Conservation (phyloP, 2,113 vertebrate species). For the Edolisoma coerulescens region DNA sequence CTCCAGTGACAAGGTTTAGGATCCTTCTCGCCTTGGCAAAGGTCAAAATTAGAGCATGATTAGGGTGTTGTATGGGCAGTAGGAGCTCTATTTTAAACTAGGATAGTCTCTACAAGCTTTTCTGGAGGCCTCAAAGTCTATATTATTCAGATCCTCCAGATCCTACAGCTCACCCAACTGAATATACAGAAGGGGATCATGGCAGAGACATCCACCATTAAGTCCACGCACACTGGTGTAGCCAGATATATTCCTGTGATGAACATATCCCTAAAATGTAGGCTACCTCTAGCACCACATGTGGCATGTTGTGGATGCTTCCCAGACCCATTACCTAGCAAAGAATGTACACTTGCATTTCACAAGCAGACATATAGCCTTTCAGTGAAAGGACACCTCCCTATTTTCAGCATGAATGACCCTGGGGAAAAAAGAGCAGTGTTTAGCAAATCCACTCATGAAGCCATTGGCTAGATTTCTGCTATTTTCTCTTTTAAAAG, state of each 20-base stretch:
- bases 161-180: background rate
- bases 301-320: background rate
- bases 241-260: background rate
- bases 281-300: background rate
- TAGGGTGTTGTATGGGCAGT: no score
- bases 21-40: background rate
- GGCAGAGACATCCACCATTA: background rate
- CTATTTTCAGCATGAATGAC: background rate
- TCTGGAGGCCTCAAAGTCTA: background rate
- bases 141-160: background rate
- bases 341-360: background rate
- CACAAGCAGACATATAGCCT: background rate
- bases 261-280: background rate
- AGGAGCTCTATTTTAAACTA: background rate
- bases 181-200: background rate
- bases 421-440: background rate
- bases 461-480: background rate
- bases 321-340: background rate
- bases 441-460: background rate
- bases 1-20: background rate
- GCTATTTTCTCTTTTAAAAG: background rate
- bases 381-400: background rate
- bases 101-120: background rate
- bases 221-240: fast-evolving
- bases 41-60: background rate